Evolutionary conservation across 2,888 invertebrate species (phyloP).

Genomic region (Napeogenes inachia): DNA sequence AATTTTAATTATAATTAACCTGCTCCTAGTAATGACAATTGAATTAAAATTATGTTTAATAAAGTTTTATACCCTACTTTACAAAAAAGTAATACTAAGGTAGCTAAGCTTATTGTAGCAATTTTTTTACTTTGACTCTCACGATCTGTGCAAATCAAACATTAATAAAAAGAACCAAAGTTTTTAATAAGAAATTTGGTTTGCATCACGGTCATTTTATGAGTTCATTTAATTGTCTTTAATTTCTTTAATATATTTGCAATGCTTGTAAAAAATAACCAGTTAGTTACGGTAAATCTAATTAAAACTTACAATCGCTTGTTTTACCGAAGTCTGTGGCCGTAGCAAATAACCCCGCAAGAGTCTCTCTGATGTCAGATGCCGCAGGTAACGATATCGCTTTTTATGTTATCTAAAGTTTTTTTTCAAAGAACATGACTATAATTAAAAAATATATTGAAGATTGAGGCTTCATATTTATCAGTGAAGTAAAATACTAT

Average conservation of each 20-base stretch:
- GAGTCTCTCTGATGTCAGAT: conserved; percentile 44
- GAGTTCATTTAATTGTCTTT: no score
- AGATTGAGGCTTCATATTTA: no score
- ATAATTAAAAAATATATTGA: no score
- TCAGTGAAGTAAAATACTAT: no score
- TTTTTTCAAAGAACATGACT: no score
- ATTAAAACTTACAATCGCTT: no score
- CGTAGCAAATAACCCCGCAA: conserved; percentile 45
- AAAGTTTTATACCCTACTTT: not conserved
- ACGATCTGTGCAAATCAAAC: not conserved
- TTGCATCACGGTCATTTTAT: conserved; percentile 28
- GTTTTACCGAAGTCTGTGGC: conserved; percentile 64
- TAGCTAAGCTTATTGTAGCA: not conserved
- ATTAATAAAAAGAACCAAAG: not conserved
- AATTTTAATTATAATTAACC: conserved; percentile 2
- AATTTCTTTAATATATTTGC: no score
- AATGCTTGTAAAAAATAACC: no score
- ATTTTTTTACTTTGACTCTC: not conserved
- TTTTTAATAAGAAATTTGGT: no score
- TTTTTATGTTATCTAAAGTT: conserved; percentile 51
- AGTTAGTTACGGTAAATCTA: no score
- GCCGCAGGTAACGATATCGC: conserved; percentile 48
- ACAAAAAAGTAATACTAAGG: conserved; percentile 2
- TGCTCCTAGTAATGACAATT: not conserved
- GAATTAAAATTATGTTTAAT: not conserved